These are phyloP conservation scores for Athrips mouffetella DNA, from an alignment of 2,888 invertebrate genomes.

Conservation along the genomic window DNA sequence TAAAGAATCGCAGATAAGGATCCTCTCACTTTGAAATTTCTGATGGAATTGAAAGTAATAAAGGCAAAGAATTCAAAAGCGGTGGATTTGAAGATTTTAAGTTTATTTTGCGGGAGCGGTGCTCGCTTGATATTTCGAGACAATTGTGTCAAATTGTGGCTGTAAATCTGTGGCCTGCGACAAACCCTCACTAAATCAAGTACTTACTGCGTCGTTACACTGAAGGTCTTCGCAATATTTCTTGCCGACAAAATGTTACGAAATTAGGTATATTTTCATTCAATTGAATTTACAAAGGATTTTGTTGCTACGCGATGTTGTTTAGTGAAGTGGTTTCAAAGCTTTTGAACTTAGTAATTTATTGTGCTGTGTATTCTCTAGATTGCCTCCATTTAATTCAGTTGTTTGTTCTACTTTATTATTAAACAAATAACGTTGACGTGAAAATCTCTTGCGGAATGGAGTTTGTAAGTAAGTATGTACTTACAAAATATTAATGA, in stretches of 20 bases:
- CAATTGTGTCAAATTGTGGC: slow-evolving; percentile 17
- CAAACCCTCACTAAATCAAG: slow-evolving; percentile 3
- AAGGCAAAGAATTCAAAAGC: slow-evolving; percentile 4
- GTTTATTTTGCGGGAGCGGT: slow-evolving; percentile 10
- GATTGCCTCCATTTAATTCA: too few relatives aligned
- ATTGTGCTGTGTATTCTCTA: too few relatives aligned
- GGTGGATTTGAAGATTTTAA: not conserved
- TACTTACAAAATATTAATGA: too few relatives aligned
- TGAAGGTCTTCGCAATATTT: not conserved
- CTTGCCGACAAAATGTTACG: not conserved
- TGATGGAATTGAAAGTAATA: slow-evolving; percentile 5
- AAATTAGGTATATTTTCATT: not conserved
- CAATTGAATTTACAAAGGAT: not conserved
- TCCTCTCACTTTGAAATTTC: not conserved
- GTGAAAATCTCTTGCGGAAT: too few relatives aligned
- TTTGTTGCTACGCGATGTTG: not conserved
- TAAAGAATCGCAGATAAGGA: slow-evolving; percentile 3
- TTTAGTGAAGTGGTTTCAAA: too few relatives aligned
- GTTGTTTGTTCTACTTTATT: too few relatives aligned
- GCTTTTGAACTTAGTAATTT: too few relatives aligned
- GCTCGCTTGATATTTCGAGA: slow-evolving; percentile 8
- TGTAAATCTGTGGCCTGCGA: slow-evolving; percentile 14
- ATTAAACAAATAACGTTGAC: too few relatives aligned
- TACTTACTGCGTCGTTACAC: slow-evolving; percentile 4
- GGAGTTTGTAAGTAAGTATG: too few relatives aligned